Evolutionary conservation across 1,140 invertebrate genomes (phyloP).

Genomic region (Linepithema humile): DNA sequence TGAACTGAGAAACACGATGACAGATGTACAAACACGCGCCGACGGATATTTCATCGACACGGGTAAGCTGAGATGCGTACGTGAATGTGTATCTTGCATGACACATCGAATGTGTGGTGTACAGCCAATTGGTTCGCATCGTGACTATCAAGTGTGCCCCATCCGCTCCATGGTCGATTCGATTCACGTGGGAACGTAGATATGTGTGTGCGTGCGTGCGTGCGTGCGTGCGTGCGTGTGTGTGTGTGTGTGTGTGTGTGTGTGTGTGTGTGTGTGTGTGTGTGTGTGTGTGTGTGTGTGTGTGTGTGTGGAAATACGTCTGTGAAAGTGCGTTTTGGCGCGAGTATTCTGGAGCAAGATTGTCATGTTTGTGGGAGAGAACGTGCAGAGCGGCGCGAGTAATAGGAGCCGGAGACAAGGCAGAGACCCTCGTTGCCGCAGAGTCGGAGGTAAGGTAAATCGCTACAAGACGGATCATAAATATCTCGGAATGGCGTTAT

Average conservation of each 20-base stretch:
- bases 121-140: slow-evolving; percentile 18
- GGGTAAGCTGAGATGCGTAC: neutral
- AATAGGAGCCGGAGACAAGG: slow-evolving; percentile 1
- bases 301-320: neutral
- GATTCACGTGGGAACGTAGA: neutral
- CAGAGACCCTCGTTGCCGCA: slow-evolving; percentile 26
- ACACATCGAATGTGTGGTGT: neutral
- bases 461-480: slow-evolving; percentile 71
- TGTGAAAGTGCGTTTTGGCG: neutral
- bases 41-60: slow-evolving; percentile 15
- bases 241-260: too few species aligned
- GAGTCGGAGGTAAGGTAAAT: slow-evolving; percentile 65
- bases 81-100: neutral
- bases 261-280: too few species aligned
- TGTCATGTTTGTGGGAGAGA: neutral
- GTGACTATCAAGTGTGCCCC: slow-evolving; percentile 16
- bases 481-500: slow-evolving; percentile 58
- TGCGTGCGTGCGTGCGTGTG: too few species aligned
- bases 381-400: neutral
- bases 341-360: neutral
- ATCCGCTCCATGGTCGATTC: neutral
- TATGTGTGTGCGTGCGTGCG: too few species aligned
- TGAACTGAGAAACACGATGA: slow-evolving; percentile 20
- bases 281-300: too few species aligned
- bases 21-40: slow-evolving; percentile 12